phyloP scores from a whole-genome alignment of 2,888 invertebrate genomes.

The Dioctria rufipes region DNA sequence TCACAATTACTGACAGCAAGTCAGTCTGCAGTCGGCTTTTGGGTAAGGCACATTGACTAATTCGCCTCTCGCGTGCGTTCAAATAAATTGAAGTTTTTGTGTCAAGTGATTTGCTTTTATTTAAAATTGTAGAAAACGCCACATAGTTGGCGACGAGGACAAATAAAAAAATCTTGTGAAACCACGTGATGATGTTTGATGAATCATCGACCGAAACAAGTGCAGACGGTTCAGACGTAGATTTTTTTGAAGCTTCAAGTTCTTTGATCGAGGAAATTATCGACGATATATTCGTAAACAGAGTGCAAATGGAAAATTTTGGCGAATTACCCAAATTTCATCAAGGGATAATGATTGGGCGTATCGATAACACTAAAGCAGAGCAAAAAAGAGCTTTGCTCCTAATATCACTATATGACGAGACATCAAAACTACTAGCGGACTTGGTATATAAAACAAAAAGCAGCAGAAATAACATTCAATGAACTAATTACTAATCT shows the following conservation, averaged over 20 bases:
- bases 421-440: background rate
- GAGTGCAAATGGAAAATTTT: constrained; percentile 7
- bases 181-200: too few relatives aligned
- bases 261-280: background rate
- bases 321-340: constrained; percentile 3
- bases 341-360: too few relatives aligned
- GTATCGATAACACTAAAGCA: background rate
- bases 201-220: too few relatives aligned
- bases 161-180: too few relatives aligned
- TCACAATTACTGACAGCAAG: too few relatives aligned
- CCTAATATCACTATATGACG: background rate
- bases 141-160: too few relatives aligned
- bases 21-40: too few relatives aligned
- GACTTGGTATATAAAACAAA: constrained; percentile 12
- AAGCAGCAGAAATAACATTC: background rate
- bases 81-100: too few relatives aligned
- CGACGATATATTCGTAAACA: background rate
- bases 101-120: too few relatives aligned
- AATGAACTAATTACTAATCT: background rate
- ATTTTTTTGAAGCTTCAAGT: background rate
- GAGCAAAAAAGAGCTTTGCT: background rate
- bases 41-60: too few relatives aligned
- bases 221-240: background rate
- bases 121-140: too few relatives aligned
- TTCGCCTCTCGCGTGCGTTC: too few relatives aligned